Conservation (phyloP, 2,888 invertebrate species). For the Idaea dimidiata region DNA sequence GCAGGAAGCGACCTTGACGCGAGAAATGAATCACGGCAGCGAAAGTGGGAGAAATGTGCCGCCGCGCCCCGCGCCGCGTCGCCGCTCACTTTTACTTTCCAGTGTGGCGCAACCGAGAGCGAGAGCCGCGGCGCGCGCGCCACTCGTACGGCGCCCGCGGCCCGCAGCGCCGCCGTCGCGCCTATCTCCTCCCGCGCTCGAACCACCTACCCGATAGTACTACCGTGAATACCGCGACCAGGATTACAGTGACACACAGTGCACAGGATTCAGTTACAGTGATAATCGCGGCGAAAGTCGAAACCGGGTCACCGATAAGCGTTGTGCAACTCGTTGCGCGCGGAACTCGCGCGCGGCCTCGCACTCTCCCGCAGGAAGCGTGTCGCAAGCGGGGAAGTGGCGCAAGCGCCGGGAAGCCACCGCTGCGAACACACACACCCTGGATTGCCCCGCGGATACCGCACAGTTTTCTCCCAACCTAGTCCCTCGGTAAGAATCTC, state of each 20-base stretch:
- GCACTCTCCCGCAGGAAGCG: slow-evolving; percentile 78
- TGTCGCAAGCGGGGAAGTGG: slow-evolving; percentile 77
- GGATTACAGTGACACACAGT: slow-evolving; percentile 78
- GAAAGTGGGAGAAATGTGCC: slow-evolving; percentile 80
- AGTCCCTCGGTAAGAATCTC: slow-evolving; percentile 50
- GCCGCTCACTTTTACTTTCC: slow-evolving; percentile 79
- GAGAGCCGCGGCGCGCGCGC: slow-evolving; percentile 67
- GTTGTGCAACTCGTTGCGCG: slow-evolving; percentile 71
- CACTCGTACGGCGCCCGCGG: slow-evolving; percentile 80
- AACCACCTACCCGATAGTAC: slow-evolving; percentile 38
- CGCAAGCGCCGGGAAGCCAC: slow-evolving; percentile 74
- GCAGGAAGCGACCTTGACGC: slow-evolving; percentile 75
- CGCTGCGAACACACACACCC: slow-evolving; percentile 60
- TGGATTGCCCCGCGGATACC: slow-evolving; percentile 58
- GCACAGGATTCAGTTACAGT: slow-evolving; percentile 72
- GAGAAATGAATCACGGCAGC: slow-evolving; percentile 72
- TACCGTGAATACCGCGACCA: slow-evolving; percentile 61
- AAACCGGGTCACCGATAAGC: slow-evolving; percentile 70
- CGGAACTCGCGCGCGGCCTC: slow-evolving; percentile 73
- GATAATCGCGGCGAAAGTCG: slow-evolving; percentile 67
- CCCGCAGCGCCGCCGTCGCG: slow-evolving; percentile 75
- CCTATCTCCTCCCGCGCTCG: slow-evolving; percentile 52
- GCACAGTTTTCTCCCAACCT: slow-evolving; percentile 49
- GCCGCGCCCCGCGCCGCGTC: slow-evolving; percentile 67
- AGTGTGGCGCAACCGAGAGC: slow-evolving; percentile 76